Evolutionary conservation across 2,888 invertebrate species (phyloP).

Genomic region (Calameuta pallipes): DNA sequence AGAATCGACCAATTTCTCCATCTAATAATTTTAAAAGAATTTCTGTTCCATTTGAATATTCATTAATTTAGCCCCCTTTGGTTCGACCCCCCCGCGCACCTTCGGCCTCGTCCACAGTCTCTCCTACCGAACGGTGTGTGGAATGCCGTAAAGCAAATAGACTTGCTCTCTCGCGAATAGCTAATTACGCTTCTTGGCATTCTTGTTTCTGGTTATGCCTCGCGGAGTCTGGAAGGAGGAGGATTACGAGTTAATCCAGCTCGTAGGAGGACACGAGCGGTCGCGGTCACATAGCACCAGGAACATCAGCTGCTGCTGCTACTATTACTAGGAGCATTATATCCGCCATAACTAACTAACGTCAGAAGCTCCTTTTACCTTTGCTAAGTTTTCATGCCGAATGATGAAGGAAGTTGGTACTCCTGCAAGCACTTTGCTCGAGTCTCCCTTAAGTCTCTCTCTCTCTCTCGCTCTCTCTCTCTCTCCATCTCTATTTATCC

Average conservation of each 20-base stretch:
- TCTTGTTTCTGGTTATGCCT: conserved; percentile 61
- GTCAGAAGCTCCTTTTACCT: not conserved
- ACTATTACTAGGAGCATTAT: not conserved
- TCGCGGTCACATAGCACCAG: conserved; percentile 50
- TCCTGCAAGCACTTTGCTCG: not conserved
- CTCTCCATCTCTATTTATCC: conserved; percentile 19
- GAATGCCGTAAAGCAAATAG: conserved; percentile 61
- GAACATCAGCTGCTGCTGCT: not conserved
- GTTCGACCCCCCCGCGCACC: not conserved
- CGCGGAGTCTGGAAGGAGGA: not conserved
- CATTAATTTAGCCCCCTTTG: not conserved
- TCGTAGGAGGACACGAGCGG: conserved; percentile 63
- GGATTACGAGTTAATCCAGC: conserved; percentile 23
- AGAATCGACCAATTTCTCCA: not conserved
- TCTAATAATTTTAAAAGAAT: not conserved
- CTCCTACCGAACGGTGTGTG: conserved; percentile 44
- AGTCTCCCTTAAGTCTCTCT: conserved; percentile 16
- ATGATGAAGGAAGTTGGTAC: not conserved
- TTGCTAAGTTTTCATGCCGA: not conserved
- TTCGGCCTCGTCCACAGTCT: conserved; percentile 23
- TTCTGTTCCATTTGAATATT: not conserved
- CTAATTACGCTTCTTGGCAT: conserved; percentile 64
- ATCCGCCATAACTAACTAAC: not conserved
- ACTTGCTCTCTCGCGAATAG: conserved; percentile 54
- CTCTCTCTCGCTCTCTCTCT: conserved; percentile 9